phyloP scores from a whole-genome alignment of 2,113 vertebrate species.

The Solea solea region DNA sequence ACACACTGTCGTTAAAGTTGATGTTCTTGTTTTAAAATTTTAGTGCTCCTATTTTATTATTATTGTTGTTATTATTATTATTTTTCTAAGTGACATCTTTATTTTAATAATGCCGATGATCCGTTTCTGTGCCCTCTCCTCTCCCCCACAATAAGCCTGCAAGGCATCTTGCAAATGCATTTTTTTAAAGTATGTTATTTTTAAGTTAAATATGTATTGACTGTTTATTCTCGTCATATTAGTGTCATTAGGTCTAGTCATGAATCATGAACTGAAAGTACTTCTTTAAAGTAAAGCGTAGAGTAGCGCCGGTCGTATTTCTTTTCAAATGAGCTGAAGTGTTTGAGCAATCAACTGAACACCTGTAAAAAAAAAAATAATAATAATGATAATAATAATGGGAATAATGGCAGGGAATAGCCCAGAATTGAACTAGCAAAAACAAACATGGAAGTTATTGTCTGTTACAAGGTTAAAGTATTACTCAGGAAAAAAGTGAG shows the following conservation, averaged over 20 bases:
- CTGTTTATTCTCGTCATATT: conserved; percentile 83
- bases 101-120: conserved; percentile 87
- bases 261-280: conserved; percentile 76
- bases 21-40: conserved; percentile 79
- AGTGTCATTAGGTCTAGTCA: conserved; percentile 88
- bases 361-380: conserved; percentile 79
- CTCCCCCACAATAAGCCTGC: conserved; percentile 87
- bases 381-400: conserved; percentile 78
- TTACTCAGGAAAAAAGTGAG: conserved; percentile 97
- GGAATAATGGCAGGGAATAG: conserved; percentile 89
- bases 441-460: conserved; percentile 46
- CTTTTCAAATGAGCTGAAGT: conserved; percentile 83
- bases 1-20: conserved; percentile 58
- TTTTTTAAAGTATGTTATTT: conserved; percentile 40
- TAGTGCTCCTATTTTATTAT: conserved; percentile 80
- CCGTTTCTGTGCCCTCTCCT: conserved; percentile 88
- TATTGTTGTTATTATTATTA: conserved; percentile 69
- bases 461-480: conserved; percentile 96
- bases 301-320: conserved; percentile 62
- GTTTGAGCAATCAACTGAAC: conserved; percentile 91
- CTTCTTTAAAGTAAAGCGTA: conserved; percentile 82
- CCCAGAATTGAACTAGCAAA: conserved; percentile 92
- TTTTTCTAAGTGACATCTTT: conserved; percentile 80
- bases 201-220: conserved; percentile 80
- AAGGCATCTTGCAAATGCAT: conserved; percentile 93